phyloP scores from a whole-genome alignment of 2,113 vertebrate genomes.

The Romanogobio albipinnatus region DNA sequence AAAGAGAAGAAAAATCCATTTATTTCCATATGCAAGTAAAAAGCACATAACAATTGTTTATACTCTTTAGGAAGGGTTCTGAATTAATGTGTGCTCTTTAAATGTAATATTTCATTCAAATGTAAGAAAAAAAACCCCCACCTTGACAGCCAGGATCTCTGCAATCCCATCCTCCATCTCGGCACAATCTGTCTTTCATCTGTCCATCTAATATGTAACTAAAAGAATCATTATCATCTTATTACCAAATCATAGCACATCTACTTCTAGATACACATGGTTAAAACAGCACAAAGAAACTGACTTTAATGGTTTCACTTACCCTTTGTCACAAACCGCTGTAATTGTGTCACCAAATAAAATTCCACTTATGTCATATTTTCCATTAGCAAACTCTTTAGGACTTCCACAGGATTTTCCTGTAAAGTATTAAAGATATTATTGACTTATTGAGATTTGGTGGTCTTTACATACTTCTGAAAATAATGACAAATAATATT shows the following conservation, averaged over 20 bases:
- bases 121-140: slow-evolving; percentile 12
- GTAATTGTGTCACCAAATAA: too few relatives aligned
- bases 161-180: background rate
- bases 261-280: background rate
- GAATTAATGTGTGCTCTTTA: background rate
- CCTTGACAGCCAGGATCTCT: slow-evolving; percentile 63
- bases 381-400: background rate
- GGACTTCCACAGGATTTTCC: slow-evolving; percentile 50
- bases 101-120: background rate
- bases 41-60: too few relatives aligned
- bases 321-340: too few relatives aligned
- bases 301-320: background rate
- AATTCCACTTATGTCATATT: too few relatives aligned
- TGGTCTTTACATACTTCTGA: background rate
- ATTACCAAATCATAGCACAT: background rate
- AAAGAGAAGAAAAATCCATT: slow-evolving; percentile 4
- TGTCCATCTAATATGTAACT: background rate
- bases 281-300: background rate
- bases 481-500: background rate
- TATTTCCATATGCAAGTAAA: background rate
- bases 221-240: background rate
- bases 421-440: background rate
- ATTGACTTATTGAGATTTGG: background rate
- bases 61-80: background rate
- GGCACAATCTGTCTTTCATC: rapidly evolving